Percentiles rank a stretch among this genome's conserved stretches.
phyloP scores from a whole-genome alignment of 2,113 vertebrate species.

The Forbesichthys agassizii region DNA sequence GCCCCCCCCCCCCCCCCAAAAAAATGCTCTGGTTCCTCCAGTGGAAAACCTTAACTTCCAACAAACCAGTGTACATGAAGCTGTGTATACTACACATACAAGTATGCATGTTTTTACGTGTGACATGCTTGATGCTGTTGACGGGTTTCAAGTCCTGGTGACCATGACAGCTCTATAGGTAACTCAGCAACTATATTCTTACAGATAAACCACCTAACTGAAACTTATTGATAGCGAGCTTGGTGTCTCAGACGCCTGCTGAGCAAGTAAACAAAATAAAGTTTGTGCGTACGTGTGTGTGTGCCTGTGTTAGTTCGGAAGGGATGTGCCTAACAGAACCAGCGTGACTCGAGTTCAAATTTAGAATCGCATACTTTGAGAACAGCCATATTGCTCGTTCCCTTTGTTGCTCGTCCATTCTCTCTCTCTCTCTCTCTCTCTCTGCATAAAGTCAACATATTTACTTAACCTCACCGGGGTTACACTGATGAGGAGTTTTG shows the following conservation, averaged over 20 bases:
- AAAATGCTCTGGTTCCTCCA: too few species aligned
- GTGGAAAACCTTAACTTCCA: too few species aligned
- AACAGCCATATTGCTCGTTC: not conserved
- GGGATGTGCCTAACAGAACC: too few species aligned
- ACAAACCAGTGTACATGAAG: not conserved
- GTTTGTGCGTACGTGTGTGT: too few species aligned
- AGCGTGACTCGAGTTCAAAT: not conserved
- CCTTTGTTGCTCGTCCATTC: not conserved
- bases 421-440: constrained; percentile 18
- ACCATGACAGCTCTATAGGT: constrained; percentile 44
- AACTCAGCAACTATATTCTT: constrained; percentile 17
- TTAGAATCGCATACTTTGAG: constrained; percentile 39
- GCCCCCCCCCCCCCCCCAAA: too few species aligned
- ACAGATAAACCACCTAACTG: constrained; percentile 38
- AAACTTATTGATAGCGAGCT: constrained; percentile 33
- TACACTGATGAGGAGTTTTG: constrained; percentile 52
- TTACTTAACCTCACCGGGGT: constrained; percentile 62
- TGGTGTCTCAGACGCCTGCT: constrained; percentile 40
- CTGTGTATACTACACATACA: not conserved
- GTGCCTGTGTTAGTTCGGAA: not conserved
- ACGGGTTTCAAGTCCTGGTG: constrained; percentile 34
- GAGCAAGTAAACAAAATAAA: constrained; percentile 34
- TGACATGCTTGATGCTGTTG: constrained; percentile 27
- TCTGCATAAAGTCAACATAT: constrained; percentile 60
- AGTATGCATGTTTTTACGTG: constrained; percentile 33